phyloP scores from a whole-genome alignment of 2,888 invertebrate species.

The Iphiclides podalirius region DNA sequence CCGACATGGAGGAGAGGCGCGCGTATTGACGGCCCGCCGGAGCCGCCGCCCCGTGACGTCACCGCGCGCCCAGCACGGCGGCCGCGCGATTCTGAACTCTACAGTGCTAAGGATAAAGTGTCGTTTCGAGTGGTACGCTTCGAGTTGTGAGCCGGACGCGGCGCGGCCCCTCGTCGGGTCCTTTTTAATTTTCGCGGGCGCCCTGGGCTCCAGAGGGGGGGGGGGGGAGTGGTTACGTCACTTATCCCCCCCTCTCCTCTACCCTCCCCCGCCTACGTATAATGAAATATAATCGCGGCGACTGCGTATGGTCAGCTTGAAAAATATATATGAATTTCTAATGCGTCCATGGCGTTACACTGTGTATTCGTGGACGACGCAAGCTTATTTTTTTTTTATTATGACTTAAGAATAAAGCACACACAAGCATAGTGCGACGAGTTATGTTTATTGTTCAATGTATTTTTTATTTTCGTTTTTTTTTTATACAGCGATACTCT shows the following conservation, averaged over 20 bases:
- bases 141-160: too few relatives aligned
- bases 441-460: too few relatives aligned
- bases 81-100: slow-evolving; percentile 32
- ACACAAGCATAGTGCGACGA: not conserved
- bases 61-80: not conserved
- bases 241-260: not conserved
- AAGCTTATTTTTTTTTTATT: not conserved
- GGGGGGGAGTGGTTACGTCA: not conserved
- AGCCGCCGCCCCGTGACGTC: slow-evolving; percentile 20
- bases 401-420: not conserved
- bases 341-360: not conserved
- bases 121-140: slow-evolving; percentile 44
- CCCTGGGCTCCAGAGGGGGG: not conserved
- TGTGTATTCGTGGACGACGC: not conserved
- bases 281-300: slow-evolving; percentile 28
- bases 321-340: slow-evolving; percentile 8
- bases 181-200: not conserved
- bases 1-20: slow-evolving; percentile 69
- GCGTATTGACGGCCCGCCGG: slow-evolving; percentile 65
- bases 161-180: not conserved
- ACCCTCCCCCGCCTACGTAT: slow-evolving; percentile 5
- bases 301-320: slow-evolving; percentile 29
- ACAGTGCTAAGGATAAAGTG: slow-evolving; percentile 56
- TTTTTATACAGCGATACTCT: not conserved
- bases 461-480: not conserved